Conservation (phyloP, 2,888 invertebrate genomes). For the Choreutis nemorana region DNA sequence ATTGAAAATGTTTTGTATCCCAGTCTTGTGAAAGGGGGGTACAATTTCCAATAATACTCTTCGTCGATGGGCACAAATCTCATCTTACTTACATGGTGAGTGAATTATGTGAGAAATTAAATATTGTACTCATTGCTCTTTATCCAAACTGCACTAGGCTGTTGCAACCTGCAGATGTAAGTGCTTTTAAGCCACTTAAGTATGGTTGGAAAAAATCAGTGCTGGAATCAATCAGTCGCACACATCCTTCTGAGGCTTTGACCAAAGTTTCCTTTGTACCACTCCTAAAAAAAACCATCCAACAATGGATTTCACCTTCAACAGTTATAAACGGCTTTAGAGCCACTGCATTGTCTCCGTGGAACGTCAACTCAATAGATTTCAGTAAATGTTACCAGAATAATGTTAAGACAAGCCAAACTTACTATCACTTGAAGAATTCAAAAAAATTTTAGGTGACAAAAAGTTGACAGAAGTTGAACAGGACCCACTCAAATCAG, state of each 20-base stretch:
- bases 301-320: slow-evolving; percentile 5
- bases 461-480: no score
- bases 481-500: no score
- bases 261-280: slow-evolving; percentile 16
- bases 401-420: no score
- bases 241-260: no score
- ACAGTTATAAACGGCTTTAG: slow-evolving; percentile 10
- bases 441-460: no score
- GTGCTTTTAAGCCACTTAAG: slow-evolving; percentile 15
- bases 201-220: slow-evolving; percentile 13
- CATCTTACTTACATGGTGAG: slow-evolving; percentile 16
- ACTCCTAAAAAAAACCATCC: slow-evolving; percentile 8
- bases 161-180: slow-evolving; percentile 12
- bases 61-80: slow-evolving; percentile 18
- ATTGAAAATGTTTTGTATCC: slow-evolving; percentile 15
- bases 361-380: slow-evolving; percentile 9
- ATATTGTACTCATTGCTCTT: slow-evolving; percentile 13
- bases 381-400: slow-evolving; percentile 13
- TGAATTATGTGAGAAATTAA: slow-evolving; percentile 10
- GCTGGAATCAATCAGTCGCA: no score
- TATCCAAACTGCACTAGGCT: slow-evolving; percentile 8
- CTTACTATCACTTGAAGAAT: no score
- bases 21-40: slow-evolving; percentile 13
- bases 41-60: slow-evolving; percentile 13
- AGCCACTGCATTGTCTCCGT: slow-evolving; percentile 12